These are phyloP conservation scores for Cylindroiulus punctatus DNA, from an alignment of 2,888 invertebrate species.

Conservation along the genomic window DNA sequence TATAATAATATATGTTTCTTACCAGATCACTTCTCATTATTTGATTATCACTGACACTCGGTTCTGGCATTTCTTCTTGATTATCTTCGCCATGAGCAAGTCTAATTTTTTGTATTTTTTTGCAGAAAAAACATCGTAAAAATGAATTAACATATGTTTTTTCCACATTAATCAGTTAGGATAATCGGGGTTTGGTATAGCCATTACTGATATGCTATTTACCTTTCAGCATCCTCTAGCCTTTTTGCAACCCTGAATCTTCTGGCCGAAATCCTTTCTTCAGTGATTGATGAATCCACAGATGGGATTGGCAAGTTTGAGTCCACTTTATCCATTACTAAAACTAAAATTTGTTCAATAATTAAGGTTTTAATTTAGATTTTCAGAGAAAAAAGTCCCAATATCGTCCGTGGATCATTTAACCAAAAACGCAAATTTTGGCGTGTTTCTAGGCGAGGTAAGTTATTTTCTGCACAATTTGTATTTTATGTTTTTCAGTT, in stretches of 20 bases:
- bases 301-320: not conserved
- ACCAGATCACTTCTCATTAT: slow-evolving; percentile 49
- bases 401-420: not conserved
- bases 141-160: not conserved
- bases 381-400: not conserved
- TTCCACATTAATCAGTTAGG: not conserved
- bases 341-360: not conserved
- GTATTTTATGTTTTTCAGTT: not conserved
- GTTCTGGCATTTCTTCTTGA: not conserved
- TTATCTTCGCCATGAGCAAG: slow-evolving; percentile 29
- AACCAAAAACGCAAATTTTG: not conserved
- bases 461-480: not conserved
- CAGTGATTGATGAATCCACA: not conserved
- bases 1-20: not conserved
- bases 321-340: not conserved
- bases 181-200: not conserved
- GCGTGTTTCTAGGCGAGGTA: not conserved
- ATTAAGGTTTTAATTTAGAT: not conserved
- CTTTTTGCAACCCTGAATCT: slow-evolving; percentile 22
- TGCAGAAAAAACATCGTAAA: not conserved
- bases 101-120: not conserved
- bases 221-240: slow-evolving; percentile 27
- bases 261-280: slow-evolving; percentile 50
- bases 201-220: not conserved
- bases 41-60: slow-evolving; percentile 39